Evolutionary conservation across 92 coral and sea anemone genomes (phyloP), one percentile per base, ranked within the genome.

Genomic region (Porites cylindrica): DNA sequence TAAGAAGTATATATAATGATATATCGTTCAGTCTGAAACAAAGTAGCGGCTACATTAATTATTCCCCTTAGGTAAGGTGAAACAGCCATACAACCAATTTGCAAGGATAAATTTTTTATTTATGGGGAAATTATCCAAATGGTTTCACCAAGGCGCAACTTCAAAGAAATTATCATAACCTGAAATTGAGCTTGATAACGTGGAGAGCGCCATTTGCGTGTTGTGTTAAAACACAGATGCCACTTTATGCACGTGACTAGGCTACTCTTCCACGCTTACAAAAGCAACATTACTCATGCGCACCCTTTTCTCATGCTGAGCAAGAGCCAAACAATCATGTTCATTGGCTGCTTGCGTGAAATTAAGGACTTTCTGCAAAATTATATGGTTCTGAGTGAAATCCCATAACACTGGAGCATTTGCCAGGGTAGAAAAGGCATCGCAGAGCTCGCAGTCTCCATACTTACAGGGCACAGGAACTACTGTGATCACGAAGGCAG

Each of bases 401-500:
- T 88, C 87, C 91, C 91, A 88, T 56, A 88, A 53, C 62, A 62
- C n/a, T 32, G 86, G 47, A 47, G 79, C 14, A 60, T 51, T 54
- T 17, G 24, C 8, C 85, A 50, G 78, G 78, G 88, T 86, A 88
- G 87, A 91, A 87, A 91, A 91, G 89, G 70, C 29, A 19, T 19
- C 23, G 67, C 10, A 56, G 3, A 17, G 84, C 60, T 70, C 77
- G 23, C 51, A 3, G 20, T 32, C 21, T 64, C 82, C 91, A 90
- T 90, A 92, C 95, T 92, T 90, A 90, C 93, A 92, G 88, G 90
- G 93, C 95, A 87, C 86, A 56, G 93, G 92, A 89, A 82, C 74
- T 58, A 90, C 91, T 90, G 95, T 92, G 95, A 92, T 92, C 95
- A 86, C 3, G 88, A 90, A 92, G 95, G 95, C 95, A 90, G 89